A percentile compares a stretch with the other conserved stretches of the same genome.
phyloP scores from a whole-genome alignment of 2,113 vertebrate species.

The Benitochromis conjunctus region DNA sequence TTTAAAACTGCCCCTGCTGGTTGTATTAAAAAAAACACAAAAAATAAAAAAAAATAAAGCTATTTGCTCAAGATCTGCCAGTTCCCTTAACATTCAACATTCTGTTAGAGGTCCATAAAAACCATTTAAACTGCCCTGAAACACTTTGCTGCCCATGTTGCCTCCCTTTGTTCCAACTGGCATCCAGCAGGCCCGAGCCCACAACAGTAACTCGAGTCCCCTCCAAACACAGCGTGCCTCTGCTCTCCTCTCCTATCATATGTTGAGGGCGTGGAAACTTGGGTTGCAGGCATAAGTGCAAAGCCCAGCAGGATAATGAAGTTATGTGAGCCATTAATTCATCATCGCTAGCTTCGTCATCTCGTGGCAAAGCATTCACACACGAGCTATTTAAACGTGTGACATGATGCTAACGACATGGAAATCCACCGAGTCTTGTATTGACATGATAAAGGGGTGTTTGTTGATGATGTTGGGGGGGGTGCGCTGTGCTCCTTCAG shows the following conservation, averaged over 20 bases:
- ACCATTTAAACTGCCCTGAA: not conserved
- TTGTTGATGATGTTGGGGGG: conserved; percentile 20
- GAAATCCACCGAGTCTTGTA: not conserved
- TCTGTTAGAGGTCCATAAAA: conserved; percentile 53
- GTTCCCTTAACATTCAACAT: conserved; percentile 20
- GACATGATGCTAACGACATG: not conserved
- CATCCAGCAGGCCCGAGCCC: conserved; percentile 34
- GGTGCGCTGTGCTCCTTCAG: not conserved
- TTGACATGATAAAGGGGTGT: not conserved
- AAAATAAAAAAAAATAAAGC: not conserved
- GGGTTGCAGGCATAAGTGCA: conserved; percentile 25
- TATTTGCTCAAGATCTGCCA: not conserved
- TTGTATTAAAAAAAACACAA: not conserved
- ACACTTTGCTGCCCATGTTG: not conserved
- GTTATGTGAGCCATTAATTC: conserved; percentile 28
- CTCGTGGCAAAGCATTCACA: not conserved
- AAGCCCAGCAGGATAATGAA: conserved; percentile 42
- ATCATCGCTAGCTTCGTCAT: conserved; percentile 8
- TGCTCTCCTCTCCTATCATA: conserved; percentile 10
- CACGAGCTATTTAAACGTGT: conserved; percentile 1
- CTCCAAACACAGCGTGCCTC: conserved; percentile 9
- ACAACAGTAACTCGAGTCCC: conserved; percentile 51
- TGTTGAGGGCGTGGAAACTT: conserved; percentile 46
- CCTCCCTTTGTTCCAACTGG: conserved; percentile 35
- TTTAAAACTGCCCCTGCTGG: not conserved